Conservation (phyloP, 2,113 vertebrate species). For the Osmerus mordax region DNA sequence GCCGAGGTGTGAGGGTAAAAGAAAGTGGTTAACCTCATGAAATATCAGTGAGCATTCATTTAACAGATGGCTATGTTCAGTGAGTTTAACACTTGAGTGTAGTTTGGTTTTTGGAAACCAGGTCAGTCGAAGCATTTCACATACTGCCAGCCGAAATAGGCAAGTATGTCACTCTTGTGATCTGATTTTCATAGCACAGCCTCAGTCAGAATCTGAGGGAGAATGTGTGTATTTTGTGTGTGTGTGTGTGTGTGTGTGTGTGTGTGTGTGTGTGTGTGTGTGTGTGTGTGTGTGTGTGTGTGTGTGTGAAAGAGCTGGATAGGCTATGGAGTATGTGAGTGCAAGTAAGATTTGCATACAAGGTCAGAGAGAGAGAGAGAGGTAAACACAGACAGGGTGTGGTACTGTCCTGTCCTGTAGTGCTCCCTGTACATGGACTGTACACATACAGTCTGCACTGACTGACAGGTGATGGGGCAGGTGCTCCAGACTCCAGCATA, state of each 20-base stretch:
- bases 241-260: neutral
- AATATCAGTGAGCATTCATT: slow-evolving; percentile 21
- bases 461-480: slow-evolving; percentile 70
- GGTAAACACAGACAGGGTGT: slow-evolving; percentile 20
- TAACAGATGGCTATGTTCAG: slow-evolving; percentile 6
- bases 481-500: slow-evolving; percentile 51
- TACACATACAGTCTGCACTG: slow-evolving; percentile 46
- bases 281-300: neutral
- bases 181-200: too few species aligned
- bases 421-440: too few species aligned
- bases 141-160: neutral
- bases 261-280: neutral
- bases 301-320: too few species aligned
- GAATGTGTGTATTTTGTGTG: neutral
- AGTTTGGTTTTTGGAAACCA: slow-evolving; percentile 19
- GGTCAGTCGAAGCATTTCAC: neutral
- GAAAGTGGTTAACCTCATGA: slow-evolving; percentile 43
- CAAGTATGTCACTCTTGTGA: too few species aligned
- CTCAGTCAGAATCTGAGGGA: too few species aligned
- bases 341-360: slow-evolving; percentile 21
- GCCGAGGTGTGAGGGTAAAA: slow-evolving; percentile 14
- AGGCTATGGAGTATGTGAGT: neutral
- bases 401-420: too few species aligned
- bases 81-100: slow-evolving; percentile 3
- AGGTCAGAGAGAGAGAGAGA: slow-evolving; percentile 36